Conservation (phyloP, 2,113 vertebrate genomes). For the Loxodonta africana region DNA sequence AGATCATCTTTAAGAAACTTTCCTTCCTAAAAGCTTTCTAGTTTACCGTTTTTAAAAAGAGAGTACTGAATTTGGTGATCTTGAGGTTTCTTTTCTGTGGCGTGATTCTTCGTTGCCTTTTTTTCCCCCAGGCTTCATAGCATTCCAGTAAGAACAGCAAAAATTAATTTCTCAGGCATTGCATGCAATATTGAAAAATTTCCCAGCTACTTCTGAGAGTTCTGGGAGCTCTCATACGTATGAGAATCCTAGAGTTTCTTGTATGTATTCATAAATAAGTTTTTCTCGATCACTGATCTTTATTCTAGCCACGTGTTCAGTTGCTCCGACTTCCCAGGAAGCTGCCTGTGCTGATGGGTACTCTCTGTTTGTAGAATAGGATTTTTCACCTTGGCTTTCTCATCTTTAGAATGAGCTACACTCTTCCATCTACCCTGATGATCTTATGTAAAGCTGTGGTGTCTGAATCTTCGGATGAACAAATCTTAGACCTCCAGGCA, state of each 20-base stretch:
- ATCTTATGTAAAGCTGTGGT: not conserved
- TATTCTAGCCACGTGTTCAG: not conserved
- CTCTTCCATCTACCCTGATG: not conserved
- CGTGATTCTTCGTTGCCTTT: not conserved
- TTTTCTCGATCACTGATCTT: not conserved
- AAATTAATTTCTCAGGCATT: constrained; percentile 20
- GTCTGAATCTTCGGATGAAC: not conserved
- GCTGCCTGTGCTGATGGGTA: not conserved
- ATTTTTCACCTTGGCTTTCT: not conserved
- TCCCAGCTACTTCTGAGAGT: not conserved
- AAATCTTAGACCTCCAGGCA: not conserved
- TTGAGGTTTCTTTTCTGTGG: not conserved
- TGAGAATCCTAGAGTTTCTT: not conserved
- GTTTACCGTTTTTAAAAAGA: not conserved
- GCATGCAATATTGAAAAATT: not conserved
- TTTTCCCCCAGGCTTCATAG: not conserved
- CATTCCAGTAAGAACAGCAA: not conserved
- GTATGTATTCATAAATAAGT: not conserved
- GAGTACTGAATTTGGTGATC: not conserved
- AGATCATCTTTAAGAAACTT: not conserved
- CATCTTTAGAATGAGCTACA: not conserved
- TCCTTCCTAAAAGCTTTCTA: not conserved
- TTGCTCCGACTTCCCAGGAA: not conserved
- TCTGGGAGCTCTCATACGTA: not conserved
- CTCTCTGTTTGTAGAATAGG: not conserved